Percentiles rank a stretch among this genome's conserved stretches.
Evolutionary conservation across 2,888 invertebrate species (phyloP).

Genomic region (Amblyjoppa fuscipennis): DNA sequence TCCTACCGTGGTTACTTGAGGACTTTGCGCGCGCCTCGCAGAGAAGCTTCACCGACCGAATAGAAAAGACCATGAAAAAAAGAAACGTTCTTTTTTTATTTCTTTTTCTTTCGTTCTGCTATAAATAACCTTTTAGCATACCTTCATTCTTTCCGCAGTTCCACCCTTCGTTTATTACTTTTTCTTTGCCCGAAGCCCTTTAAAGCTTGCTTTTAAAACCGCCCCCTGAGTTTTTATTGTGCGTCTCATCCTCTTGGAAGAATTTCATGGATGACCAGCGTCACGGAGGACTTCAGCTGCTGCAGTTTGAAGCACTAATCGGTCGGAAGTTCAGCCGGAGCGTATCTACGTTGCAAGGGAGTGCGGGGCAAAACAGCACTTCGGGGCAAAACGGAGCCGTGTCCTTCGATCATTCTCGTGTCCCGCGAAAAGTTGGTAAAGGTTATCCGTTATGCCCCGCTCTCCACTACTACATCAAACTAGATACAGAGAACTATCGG

Average conservation of each 20-base stretch:
- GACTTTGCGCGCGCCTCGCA: background rate
- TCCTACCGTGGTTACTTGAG: background rate
- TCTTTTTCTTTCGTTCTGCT: background rate
- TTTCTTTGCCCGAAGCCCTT: background rate
- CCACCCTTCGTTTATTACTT: constrained; percentile 4
- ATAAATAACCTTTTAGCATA: constrained; percentile 1
- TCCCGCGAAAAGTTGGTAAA: background rate
- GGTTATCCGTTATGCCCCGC: background rate
- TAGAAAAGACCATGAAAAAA: background rate
- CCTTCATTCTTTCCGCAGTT: constrained; percentile 15
- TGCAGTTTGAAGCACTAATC: constrained; percentile 59
- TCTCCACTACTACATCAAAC: background rate
- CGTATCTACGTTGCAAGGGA: constrained; percentile 12
- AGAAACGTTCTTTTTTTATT: background rate
- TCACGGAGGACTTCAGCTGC: constrained; percentile 25
- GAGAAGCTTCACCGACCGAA: background rate
- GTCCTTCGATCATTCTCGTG: background rate
- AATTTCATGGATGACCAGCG: constrained; percentile 70
- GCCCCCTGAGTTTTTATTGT: background rate
- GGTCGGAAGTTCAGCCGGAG: constrained; percentile 62
- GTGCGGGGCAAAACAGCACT: background rate
- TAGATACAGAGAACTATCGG: constrained; percentile 3
- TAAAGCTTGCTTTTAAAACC: background rate
- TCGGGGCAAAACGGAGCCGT: background rate
- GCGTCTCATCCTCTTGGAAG: constrained; percentile 39